Conservation (phyloP, 2,113 vertebrate genomes). For the Ptychochromis oligacanthus region DNA sequence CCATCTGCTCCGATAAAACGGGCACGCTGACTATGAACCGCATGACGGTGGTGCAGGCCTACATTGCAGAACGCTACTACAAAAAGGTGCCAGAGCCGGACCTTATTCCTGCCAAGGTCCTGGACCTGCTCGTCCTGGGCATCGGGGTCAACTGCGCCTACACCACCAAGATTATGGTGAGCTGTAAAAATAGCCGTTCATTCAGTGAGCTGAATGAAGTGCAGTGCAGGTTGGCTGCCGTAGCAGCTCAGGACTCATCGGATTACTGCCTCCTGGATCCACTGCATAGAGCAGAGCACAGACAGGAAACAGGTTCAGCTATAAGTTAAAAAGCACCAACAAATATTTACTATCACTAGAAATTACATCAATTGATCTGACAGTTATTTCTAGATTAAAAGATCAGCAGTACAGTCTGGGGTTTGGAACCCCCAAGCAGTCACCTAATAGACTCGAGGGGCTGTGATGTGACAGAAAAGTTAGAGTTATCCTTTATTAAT, state of each 20-base stretch:
- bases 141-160: slow-evolving; percentile 98
- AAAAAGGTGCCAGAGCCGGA: slow-evolving; percentile 89
- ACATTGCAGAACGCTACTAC: slow-evolving; percentile 87
- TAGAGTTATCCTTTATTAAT: neutral
- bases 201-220: slow-evolving; percentile 29
- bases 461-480: neutral
- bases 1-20: slow-evolving; percentile 99
- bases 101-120: slow-evolving; percentile 84
- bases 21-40: slow-evolving; percentile 98
- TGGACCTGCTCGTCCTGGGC: slow-evolving; percentile 90
- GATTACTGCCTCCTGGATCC: slow-evolving; percentile 16
- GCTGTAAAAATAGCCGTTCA: slow-evolving; percentile 51
- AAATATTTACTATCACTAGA: neutral
- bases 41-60: slow-evolving; percentile 96
- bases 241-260: slow-evolving; percentile 44
- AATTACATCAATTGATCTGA: neutral
- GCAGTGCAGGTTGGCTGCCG: slow-evolving; percentile 12
- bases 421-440: neutral
- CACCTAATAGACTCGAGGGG: fast-evolving
- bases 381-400: too few relatives aligned
- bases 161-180: slow-evolving; percentile 98
- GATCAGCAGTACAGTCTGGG: neutral
- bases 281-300: neutral
- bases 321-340: neutral
- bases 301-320: neutral